phyloP scores from a whole-genome alignment of 2,888 invertebrate species.

The Noctuana brunneofusca region DNA sequence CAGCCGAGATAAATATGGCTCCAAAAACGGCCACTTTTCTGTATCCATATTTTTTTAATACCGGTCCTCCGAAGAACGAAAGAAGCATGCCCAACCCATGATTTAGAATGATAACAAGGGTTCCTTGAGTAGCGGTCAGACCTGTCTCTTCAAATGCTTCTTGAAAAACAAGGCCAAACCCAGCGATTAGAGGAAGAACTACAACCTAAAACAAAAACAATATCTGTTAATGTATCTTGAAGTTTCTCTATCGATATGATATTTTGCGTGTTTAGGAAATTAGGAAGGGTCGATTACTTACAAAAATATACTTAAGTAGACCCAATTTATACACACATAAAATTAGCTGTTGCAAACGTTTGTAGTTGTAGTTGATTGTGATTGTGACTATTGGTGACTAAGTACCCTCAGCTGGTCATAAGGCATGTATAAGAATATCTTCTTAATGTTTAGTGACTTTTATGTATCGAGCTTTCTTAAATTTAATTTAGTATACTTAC shows the following conservation, averaged over 20 bases:
- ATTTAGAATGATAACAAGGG: conserved; percentile 85
- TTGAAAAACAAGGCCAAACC: conserved; percentile 86
- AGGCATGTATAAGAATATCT: too few relatives aligned
- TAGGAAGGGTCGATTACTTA: too few relatives aligned
- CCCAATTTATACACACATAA: too few relatives aligned
- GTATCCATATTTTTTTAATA: conserved; percentile 84
- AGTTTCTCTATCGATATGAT: too few relatives aligned
- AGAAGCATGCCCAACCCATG: conserved; percentile 86
- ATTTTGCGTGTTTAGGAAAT: too few relatives aligned
- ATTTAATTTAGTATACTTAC: conserved; percentile 71
- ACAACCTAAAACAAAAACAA: conserved; percentile 63
- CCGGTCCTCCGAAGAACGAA: conserved; percentile 85
- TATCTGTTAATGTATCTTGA: not conserved
- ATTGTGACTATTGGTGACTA: too few relatives aligned
- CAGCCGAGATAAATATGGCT: conserved; percentile 77
- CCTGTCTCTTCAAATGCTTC: conserved; percentile 82
- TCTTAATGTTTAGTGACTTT: too few relatives aligned
- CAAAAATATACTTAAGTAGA: too few relatives aligned
- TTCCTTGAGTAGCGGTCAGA: conserved; percentile 83
- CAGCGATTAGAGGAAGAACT: conserved; percentile 83
- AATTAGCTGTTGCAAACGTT: too few relatives aligned
- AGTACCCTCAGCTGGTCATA: too few relatives aligned
- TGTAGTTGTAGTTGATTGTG: too few relatives aligned
- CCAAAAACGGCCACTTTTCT: conserved; percentile 85
- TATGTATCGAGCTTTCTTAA: too few relatives aligned